These are phyloP conservation scores for Drosophila bifasciata DNA, from an alignment of 1,140 invertebrate species.

Conservation along the genomic window DNA sequence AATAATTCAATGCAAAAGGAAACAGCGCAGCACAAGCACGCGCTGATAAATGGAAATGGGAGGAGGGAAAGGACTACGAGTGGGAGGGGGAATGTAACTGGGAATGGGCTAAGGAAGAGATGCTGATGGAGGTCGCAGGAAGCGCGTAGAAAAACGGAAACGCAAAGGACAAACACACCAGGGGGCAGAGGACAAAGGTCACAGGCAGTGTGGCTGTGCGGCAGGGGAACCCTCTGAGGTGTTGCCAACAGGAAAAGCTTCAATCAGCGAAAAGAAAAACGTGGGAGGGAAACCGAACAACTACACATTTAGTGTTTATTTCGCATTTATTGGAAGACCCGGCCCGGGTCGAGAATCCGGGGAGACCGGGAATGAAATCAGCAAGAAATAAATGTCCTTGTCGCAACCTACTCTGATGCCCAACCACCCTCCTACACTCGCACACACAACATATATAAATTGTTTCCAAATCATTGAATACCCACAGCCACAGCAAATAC, in stretches of 20 bases:
- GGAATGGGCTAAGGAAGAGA: too few species aligned
- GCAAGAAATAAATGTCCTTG: slow-evolving; percentile 79
- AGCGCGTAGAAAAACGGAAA: slow-evolving; percentile 42
- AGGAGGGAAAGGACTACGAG: background rate
- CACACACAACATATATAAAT: slow-evolving; percentile 72
- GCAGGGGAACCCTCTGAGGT: slow-evolving; percentile 53
- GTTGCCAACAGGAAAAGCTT: slow-evolving; percentile 77
- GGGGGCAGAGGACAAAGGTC: slow-evolving; percentile 73
- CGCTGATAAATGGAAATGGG: slow-evolving; percentile 29
- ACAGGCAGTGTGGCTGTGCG: slow-evolving; percentile 17
- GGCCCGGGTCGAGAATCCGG: slow-evolving; percentile 24
- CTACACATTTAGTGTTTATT: slow-evolving; percentile 81
- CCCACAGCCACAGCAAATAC: slow-evolving; percentile 71
- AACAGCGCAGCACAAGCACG: slow-evolving; percentile 37
- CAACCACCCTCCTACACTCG: slow-evolving; percentile 8
- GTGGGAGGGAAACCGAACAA: slow-evolving; percentile 41
- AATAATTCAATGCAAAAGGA: slow-evolving; percentile 44
- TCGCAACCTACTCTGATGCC: slow-evolving; percentile 38
- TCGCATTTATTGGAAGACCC: slow-evolving; percentile 74
- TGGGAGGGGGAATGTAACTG: background rate
- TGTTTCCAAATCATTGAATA: slow-evolving; percentile 79
- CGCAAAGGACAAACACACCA: slow-evolving; percentile 74
- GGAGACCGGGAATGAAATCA: slow-evolving; percentile 66
- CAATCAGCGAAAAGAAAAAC: slow-evolving; percentile 72
- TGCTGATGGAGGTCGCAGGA: slow-evolving; percentile 8